phyloP scores from a whole-genome alignment of 2,113 vertebrate species.

The Chaetodon auriga region DNA sequence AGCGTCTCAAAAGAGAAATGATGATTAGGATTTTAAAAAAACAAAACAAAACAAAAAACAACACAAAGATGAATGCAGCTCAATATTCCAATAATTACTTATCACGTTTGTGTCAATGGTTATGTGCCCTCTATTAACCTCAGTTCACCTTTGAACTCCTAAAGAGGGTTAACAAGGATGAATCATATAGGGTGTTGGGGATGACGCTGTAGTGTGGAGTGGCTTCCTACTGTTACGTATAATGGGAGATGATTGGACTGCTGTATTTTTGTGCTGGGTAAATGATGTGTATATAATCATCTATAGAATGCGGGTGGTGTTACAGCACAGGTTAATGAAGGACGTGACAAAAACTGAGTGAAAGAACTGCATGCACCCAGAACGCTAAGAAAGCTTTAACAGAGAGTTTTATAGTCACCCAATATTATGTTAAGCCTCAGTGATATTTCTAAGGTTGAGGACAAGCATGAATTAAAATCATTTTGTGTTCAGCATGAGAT shows the following conservation, averaged over 20 bases:
- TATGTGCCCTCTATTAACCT: slow-evolving; percentile 59
- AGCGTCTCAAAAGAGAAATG: slow-evolving; percentile 25
- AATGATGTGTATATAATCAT: slow-evolving; percentile 12
- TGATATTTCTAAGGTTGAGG: slow-evolving; percentile 10
- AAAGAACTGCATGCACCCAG: neutral
- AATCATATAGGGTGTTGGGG: slow-evolving; percentile 16
- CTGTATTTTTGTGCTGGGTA: neutral
- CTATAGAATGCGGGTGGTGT: neutral
- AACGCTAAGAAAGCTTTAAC: neutral
- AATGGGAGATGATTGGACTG: slow-evolving; percentile 13
- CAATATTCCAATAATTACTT: slow-evolving; percentile 55
- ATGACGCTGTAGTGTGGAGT: slow-evolving; percentile 12
- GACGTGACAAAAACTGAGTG: neutral
- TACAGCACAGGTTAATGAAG: slow-evolving; percentile 15
- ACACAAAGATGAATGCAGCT: slow-evolving; percentile 38
- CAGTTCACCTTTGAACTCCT: slow-evolving; percentile 38
- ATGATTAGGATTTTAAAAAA: slow-evolving; percentile 24
- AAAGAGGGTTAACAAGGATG: slow-evolving; percentile 55
- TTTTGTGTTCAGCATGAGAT: slow-evolving; percentile 34
- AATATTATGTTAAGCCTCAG: slow-evolving; percentile 12
- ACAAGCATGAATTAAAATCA: slow-evolving; percentile 34
- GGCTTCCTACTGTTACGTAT: neutral
- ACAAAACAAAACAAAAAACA: too few species aligned
- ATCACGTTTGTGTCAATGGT: slow-evolving; percentile 35
- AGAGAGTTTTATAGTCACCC: neutral